Percentiles rank a stretch among this genome's conserved stretches.
phyloP scores from a whole-genome alignment of 2,797 vertebrate genomes.

The Brachyalestes nurse region DNA sequence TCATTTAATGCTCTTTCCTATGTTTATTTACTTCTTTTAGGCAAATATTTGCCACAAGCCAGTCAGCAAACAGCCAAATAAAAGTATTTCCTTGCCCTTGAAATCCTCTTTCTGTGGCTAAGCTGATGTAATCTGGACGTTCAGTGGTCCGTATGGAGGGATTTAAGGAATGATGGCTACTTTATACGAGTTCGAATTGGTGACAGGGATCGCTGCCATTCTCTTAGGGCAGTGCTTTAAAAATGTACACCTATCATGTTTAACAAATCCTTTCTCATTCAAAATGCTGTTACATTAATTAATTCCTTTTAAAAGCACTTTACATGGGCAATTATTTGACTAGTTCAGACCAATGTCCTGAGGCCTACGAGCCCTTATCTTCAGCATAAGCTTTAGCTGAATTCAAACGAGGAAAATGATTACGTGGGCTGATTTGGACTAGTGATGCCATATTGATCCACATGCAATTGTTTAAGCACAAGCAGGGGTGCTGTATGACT shows the following conservation, averaged over 20 bases:
- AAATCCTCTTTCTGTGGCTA: slow-evolving; percentile 50
- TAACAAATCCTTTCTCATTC: neutral
- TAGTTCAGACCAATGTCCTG: neutral
- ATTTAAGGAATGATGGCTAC: slow-evolving; percentile 13
- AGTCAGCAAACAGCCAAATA: slow-evolving; percentile 38
- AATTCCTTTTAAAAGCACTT: neutral
- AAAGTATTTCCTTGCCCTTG: slow-evolving; percentile 32
- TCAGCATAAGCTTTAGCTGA: neutral
- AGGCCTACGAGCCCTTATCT: neutral
- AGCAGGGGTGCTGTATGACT: neutral
- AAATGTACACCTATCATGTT: neutral
- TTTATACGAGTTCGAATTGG: slow-evolving; percentile 12
- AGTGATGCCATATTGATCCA: neutral
- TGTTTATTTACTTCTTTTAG: slow-evolving; percentile 3
- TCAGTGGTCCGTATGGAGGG: slow-evolving; percentile 33
- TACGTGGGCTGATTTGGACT: neutral
- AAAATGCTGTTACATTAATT: neutral
- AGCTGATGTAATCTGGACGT: slow-evolving; percentile 57
- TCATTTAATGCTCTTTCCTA: slow-evolving; percentile 20
- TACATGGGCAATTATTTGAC: neutral
- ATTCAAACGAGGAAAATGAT: neutral
- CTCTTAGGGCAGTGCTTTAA: slow-evolving; percentile 5
- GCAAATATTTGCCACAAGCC: slow-evolving; percentile 11
- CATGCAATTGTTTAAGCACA: neutral
- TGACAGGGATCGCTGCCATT: slow-evolving; percentile 12